Base-by-base conservation (phyloP, 2,797 vertebrate genomes). In the Pseudotriccus pelzelni region DNA sequence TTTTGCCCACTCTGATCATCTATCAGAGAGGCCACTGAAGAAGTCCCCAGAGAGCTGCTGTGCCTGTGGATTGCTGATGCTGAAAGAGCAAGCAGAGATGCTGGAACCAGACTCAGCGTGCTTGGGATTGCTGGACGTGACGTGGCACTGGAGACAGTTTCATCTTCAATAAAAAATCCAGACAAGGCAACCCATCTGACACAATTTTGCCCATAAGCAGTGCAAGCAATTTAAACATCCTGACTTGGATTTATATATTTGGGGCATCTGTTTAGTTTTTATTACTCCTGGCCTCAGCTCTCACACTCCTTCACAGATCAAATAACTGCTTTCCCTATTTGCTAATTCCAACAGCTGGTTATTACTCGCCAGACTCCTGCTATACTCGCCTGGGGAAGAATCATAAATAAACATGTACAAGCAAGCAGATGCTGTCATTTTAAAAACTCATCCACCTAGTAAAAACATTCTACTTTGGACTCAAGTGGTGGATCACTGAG, bases 391-490 rank as follows among this genome's bases (percentile, higher is more conserved):
- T 96, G 87, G 97, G 97, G 98, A 97, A 97, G 96, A 97, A 98
- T 98, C 97, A 97, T 95, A 98, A 96, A 97, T 97, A 97, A 98
- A 97, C 94, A 97, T 97, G 94, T 98, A 97, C 97, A 97, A 97
- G 94, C 93, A 97, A 98, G 97, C 97, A 98, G 98, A 98, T 97
- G 97, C 94, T 98, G 96, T 98, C 97, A 97, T 97, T 98, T 98
- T 94, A 97, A 96, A 97, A 94, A 97, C 37, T 73, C 80, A 98
- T 96, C 95, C 94, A 96, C 97, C 96, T 93, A 96, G 93, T 90
- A 96, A 97, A 98, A 97, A 95, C 24, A 64, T 76, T 93, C 96
- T 97, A 91, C 96, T 97, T 89, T 95, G 95, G 97, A 89, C 90
- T 96, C 90, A 86, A 96, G 96, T 92, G 87, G 91, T 79, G 55